A percentile compares a stretch with the other conserved stretches of the same genome.
Evolutionary conservation across 92 coral and sea anemone genomes (phyloP).

Genomic region (Phenganax subtilis): DNA sequence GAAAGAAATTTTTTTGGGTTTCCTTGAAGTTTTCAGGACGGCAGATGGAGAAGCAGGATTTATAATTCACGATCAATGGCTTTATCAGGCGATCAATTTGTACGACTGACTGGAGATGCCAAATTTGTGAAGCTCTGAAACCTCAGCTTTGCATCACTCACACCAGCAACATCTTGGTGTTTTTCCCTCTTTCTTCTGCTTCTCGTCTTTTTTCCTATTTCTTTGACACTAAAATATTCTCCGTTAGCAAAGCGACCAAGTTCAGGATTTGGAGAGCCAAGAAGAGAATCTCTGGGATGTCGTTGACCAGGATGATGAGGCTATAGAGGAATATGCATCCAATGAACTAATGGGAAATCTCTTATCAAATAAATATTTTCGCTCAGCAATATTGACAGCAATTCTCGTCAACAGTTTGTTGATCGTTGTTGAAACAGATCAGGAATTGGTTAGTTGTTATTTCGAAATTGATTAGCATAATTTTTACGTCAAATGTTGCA

Average conservation of each 20-base stretch:
- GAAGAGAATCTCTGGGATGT: slow-evolving; percentile 99
- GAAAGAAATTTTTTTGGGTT: no score
- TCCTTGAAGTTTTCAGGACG: no score
- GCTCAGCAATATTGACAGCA: slow-evolving; percentile 79
- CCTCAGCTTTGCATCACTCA: no score
- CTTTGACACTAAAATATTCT: background rate
- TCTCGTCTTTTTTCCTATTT: background rate
- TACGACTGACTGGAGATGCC: no score
- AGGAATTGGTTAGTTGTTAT: slow-evolving; percentile 61
- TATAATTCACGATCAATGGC: no score
- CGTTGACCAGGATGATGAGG: slow-evolving; percentile 95
- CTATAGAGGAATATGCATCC: slow-evolving; percentile 95
- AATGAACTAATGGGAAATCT: slow-evolving; percentile 95
- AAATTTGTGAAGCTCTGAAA: no score
- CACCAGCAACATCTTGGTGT: no score
- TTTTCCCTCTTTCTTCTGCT: background rate
- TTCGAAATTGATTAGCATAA: no score
- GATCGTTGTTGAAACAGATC: slow-evolving; percentile 90
- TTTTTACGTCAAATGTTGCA: background rate
- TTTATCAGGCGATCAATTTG: no score
- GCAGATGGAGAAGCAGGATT: no score
- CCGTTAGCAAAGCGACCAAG: slow-evolving; percentile 67
- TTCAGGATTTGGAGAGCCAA: slow-evolving; percentile 61
- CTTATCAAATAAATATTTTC: slow-evolving; percentile 76
- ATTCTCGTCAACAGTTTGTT: slow-evolving; percentile 84